Conservation (phyloP, 2,888 invertebrate species). For the Oligia latruncula region DNA sequence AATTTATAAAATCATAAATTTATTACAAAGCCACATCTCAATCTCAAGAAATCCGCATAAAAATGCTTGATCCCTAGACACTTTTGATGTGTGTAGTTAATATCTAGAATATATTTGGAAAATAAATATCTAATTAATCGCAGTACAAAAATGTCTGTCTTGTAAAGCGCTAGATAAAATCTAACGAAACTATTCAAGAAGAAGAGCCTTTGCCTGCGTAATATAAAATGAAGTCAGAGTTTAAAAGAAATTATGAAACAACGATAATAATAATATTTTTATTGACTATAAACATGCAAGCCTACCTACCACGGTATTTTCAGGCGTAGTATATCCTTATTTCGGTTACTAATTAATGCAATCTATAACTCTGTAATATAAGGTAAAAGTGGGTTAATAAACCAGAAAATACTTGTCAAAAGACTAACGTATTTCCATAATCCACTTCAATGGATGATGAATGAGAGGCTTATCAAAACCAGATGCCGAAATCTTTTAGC, state of each 20-base stretch:
- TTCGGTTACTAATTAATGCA: background rate
- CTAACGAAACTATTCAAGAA: constrained; percentile 7
- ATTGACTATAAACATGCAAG: background rate
- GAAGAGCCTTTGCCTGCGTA: background rate
- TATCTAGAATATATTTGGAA: background rate
- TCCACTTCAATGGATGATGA: constrained; percentile 5
- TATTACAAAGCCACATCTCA: no score
- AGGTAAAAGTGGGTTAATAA: no score
- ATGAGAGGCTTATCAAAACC: constrained; percentile 17
- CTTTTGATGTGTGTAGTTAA: no score
- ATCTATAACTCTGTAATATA: no score
- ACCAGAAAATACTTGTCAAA: background rate
- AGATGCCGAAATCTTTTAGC: constrained; percentile 28
- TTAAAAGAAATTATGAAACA: background rate
- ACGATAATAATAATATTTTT: background rate
- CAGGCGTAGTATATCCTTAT: no score
- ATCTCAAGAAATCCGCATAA: no score
- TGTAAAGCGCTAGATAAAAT: constrained; percentile 7
- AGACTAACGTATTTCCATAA: background rate
- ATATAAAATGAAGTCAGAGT: background rate
- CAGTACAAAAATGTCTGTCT: background rate
- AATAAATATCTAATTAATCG: background rate
- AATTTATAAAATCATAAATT: no score
- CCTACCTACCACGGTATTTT: background rate
- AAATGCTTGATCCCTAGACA: no score